Conservation (phyloP, 2,888 invertebrate genomes). For the Noctuana brunneofusca region DNA sequence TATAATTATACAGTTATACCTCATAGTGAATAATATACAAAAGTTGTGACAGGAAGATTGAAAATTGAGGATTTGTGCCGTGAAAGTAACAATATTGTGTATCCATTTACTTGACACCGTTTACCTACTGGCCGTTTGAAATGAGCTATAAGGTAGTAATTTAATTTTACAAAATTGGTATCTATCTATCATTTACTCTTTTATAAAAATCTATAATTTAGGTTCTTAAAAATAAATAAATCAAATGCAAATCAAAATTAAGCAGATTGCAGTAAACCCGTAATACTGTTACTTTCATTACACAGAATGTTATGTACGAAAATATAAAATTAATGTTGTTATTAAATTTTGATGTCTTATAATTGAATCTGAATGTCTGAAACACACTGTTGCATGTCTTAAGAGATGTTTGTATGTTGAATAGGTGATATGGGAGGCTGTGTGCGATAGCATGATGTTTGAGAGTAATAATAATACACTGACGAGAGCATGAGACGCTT, state of each 20-base stretch:
- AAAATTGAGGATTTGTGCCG: background rate
- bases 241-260: too few species aligned
- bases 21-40: conserved; percentile 20
- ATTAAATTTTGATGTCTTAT: conserved; percentile 9
- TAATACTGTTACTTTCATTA: conserved; percentile 6
- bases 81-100: conserved; percentile 18
- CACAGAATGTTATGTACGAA: background rate
- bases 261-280: background rate
- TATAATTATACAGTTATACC: conserved; percentile 24
- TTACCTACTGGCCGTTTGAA: too few species aligned
- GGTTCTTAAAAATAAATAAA: too few species aligned
- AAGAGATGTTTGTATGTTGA: conserved; percentile 50
- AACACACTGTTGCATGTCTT: conserved; percentile 53
- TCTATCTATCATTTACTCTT: too few species aligned
- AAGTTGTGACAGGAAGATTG: background rate
- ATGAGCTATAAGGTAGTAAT: too few species aligned
- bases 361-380: conserved; percentile 46
- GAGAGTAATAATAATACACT: conserved; percentile 53
- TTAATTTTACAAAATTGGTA: too few species aligned
- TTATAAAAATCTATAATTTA: too few species aligned
- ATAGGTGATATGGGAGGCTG: conserved; percentile 47
- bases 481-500: conserved; percentile 74
- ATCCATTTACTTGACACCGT: too few species aligned
- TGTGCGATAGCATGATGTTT: conserved; percentile 52
- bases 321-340: conserved; percentile 1